Evolutionary conservation across 1,140 invertebrate genomes (phyloP).

Genomic region (Streblospio benedicti): DNA sequence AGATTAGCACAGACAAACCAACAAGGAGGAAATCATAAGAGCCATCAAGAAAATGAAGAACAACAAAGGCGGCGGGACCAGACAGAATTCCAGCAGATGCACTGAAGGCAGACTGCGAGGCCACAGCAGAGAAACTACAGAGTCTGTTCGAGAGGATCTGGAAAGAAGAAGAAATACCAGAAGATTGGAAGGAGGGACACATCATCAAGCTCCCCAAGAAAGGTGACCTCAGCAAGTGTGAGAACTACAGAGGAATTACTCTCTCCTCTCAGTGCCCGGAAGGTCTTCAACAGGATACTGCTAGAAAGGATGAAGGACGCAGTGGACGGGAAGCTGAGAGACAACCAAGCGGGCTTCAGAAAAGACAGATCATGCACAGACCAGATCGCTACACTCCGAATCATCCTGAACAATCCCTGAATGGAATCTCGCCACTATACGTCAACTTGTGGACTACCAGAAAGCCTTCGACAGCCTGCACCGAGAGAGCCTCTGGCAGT

Average conservation of each 20-base stretch:
- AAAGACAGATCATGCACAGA: background rate
- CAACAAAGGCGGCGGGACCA: conserved; percentile 1
- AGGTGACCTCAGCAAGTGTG: conserved; percentile 23
- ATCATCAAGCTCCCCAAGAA: conserved; percentile 26
- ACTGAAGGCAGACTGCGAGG: conserved; percentile 4
- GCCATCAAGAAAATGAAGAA: conserved; percentile 6
- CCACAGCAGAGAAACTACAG: background rate
- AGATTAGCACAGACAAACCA: conserved; percentile 3
- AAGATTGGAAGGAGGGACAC: conserved; percentile 22
- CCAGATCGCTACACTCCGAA: background rate
- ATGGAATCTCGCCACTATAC: no score
- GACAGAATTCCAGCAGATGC: conserved; percentile 4
- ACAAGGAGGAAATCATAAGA: conserved; percentile 5
- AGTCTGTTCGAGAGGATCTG: conserved; percentile 3
- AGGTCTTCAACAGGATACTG: conserved; percentile 13
- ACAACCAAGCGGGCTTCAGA: conserved; percentile 2
- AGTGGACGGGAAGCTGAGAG: background rate
- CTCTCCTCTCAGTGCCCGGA: conserved; percentile 21
- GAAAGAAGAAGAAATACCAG: conserved; percentile 11
- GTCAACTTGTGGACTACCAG: no score
- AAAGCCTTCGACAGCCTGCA: no score
- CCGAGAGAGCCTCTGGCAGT: no score
- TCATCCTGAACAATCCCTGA: background rate
- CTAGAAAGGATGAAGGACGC: background rate
- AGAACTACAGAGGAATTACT: conserved; percentile 26